Percentiles rank a stretch among this genome's conserved stretches.
Evolutionary conservation across 2,113 vertebrate genomes (phyloP).

Genomic region (Tachysurus fulvidraco): DNA sequence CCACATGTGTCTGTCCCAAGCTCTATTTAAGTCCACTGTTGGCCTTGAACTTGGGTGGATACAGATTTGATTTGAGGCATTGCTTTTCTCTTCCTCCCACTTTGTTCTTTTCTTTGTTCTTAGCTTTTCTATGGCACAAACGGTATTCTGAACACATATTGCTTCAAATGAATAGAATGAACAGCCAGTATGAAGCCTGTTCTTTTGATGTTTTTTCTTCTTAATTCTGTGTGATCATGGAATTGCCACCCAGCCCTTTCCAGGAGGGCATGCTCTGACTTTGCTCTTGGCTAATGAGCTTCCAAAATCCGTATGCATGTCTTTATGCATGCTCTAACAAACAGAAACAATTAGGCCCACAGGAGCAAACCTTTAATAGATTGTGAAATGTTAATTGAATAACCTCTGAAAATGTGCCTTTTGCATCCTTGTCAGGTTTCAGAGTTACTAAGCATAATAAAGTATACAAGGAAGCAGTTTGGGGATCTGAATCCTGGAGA

Average conservation of each 20-base stretch:
- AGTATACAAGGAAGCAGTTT: neutral
- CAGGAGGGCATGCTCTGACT: conserved; percentile 10
- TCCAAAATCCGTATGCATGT: neutral
- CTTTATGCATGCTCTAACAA: conserved; percentile 5
- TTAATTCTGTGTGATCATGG: conserved; percentile 18
- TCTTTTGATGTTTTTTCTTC: conserved; percentile 28
- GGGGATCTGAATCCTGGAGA: neutral
- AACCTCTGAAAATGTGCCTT: neutral
- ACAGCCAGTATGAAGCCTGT: conserved; percentile 7
- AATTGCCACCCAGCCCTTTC: neutral
- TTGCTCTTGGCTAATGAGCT: conserved; percentile 19
- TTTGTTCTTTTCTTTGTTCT: conserved; percentile 7
- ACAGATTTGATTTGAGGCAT: conserved; percentile 2
- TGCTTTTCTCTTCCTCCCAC: neutral
- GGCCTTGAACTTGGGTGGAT: neutral
- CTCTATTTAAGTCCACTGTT: neutral
- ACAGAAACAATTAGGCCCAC: conserved; percentile 7
- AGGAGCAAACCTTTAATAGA: conserved; percentile 19
- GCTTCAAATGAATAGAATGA: neutral
- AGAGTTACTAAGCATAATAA: neutral
- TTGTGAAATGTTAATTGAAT: conserved; percentile 27
- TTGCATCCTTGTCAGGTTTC: neutral
- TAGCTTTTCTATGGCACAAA: neutral
- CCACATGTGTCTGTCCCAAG: neutral
- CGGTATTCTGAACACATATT: conserved; percentile 9